These are phyloP conservation scores for Caenorhabditis remanei DNA, from an alignment of 1,140 invertebrate genomes.

Conservation along the genomic window DNA sequence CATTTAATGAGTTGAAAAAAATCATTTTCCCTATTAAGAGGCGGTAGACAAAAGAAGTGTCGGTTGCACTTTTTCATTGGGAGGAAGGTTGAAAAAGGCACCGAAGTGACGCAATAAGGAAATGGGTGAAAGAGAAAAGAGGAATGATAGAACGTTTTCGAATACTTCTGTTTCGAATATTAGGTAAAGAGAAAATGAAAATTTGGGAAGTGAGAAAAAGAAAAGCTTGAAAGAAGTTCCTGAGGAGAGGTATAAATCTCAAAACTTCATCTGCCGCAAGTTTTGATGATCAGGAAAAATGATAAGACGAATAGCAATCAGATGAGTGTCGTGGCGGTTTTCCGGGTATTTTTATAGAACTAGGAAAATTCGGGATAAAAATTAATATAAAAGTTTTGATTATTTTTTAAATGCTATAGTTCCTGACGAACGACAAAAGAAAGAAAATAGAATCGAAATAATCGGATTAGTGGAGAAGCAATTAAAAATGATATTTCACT, in stretches of 20 bases:
- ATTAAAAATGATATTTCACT: constrained; percentile 24
- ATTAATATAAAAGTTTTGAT: too few species aligned
- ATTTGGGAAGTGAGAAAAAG: background rate
- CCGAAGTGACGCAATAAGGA: too few species aligned
- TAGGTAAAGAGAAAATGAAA: too few species aligned
- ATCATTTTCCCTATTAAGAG: too few species aligned
- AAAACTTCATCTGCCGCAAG: background rate
- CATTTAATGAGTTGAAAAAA: too few species aligned
- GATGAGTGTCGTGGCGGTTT: background rate
- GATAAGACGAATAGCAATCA: background rate
- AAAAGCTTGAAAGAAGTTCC: background rate
- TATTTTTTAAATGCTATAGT: background rate
- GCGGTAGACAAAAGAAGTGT: too few species aligned
- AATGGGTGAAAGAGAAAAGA: background rate
- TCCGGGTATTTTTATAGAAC: background rate
- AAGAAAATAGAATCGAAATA: background rate
- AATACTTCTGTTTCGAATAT: background rate
- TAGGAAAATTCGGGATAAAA: background rate
- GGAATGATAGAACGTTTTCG: background rate
- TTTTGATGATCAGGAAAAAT: constrained; percentile 6
- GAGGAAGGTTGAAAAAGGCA: background rate
- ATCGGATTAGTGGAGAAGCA: constrained; percentile 21
- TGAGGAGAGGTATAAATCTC: constrained; percentile 6
- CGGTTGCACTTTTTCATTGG: background rate
- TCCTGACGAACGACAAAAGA: background rate